Evolutionary conservation across 2,797 vertebrate species (phyloP), one percentile per base, ranked within the genome.

Genomic region (Sebastes goodei): DNA sequence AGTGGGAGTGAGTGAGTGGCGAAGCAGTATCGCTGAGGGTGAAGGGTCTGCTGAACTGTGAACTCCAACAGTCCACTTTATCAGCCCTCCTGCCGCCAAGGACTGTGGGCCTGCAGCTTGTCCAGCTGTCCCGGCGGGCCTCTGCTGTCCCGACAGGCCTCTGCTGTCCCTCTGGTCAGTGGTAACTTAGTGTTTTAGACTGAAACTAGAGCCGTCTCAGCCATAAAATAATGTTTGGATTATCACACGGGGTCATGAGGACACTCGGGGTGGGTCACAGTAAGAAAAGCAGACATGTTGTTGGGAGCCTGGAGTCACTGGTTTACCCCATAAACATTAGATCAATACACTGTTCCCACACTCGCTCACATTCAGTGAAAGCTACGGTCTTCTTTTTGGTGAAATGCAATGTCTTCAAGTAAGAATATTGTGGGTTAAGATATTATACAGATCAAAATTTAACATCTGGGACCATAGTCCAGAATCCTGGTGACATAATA

Each of bases 11-110:
- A 78, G 68, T 53, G 82, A 78, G 65, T 10, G 76, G n/a, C 66
- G 42, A 53, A 9, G 71, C 23, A 20, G 2, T 87, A 90, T 93
- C 89, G 11, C 61, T 55, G 57, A 69, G 65, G 86, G 76, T 85
- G 80, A 87, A 84, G 88, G 87, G 82, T 84, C 85, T 83, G 81
- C 73, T 81, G 74, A 91, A 76, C 90, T 86, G 89, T 89, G 86
- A 92, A 88, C 85, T 78, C 66, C 0, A 57, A 70, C 80, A 57
- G 78, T 30, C 35, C 65, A n/a, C 79, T 78, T 82, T 77, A 90
- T 92, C 88, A 83, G 71, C 49, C 57, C 74, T 21, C 64, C 86
- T 21, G 80, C 78, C 81, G 70, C 55, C 49, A 46, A 42, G 59
- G 57, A 72, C 71, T 9, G 65, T 11, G 5, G 46, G 74, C 49